A percentile compares a stretch with the other conserved stretches of the same genome.
Evolutionary conservation across 2,113 vertebrate species (phyloP).

Genomic region (Scortum barcoo): DNA sequence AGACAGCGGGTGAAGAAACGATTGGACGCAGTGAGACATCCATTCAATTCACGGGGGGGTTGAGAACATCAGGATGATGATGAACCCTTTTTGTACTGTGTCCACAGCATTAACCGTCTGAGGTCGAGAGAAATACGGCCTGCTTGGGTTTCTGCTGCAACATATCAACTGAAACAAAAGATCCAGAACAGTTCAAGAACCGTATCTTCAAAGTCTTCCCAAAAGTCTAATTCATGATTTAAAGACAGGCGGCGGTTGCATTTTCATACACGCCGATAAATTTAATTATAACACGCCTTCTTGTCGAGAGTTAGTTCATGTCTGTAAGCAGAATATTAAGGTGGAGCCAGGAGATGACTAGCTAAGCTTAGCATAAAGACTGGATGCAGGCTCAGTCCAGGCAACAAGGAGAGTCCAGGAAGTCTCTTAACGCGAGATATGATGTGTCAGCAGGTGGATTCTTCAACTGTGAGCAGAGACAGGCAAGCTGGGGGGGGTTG

Average conservation of each 20-base stretch:
- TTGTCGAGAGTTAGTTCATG: not conserved
- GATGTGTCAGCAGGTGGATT: not conserved
- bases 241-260: not conserved
- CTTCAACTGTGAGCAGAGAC: not conserved
- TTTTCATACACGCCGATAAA: slow-evolving; percentile 11
- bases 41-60: slow-evolving; percentile 35
- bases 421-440: not conserved
- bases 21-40: slow-evolving; percentile 74
- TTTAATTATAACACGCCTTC: not conserved
- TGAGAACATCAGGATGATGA: slow-evolving; percentile 46
- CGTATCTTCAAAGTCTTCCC: slow-evolving; percentile 36
- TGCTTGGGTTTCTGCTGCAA: slow-evolving; percentile 64
- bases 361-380: not conserved
- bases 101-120: slow-evolving; percentile 27
- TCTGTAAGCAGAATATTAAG: not conserved
- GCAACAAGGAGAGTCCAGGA: not conserved
- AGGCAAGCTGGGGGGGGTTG: not conserved
- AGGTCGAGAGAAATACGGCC: slow-evolving; percentile 50
- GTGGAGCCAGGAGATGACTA: not conserved
- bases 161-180: slow-evolving; percentile 48
- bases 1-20: slow-evolving; percentile 76
- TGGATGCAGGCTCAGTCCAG: not conserved
- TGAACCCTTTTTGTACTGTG: slow-evolving; percentile 54
- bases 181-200: slow-evolving; percentile 21
- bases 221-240: slow-evolving; percentile 40